These are phyloP conservation scores for Isichthys henryi DNA, from an alignment of 2,113 vertebrate genomes.

Conservation along the genomic window DNA sequence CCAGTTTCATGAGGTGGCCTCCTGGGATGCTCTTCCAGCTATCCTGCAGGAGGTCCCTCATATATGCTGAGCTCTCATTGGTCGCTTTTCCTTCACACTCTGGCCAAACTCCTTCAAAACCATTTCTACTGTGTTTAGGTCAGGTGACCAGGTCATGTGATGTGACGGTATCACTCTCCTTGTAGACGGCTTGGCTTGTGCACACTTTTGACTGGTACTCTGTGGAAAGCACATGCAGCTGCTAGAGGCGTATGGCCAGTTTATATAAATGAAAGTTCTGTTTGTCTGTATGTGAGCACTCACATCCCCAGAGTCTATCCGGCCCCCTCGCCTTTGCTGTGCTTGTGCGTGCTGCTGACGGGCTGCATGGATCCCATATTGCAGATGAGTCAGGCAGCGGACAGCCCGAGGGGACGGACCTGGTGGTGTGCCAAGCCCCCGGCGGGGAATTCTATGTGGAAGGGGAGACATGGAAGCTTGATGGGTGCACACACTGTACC, in stretches of 20 bases:
- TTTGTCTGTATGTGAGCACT: conserved; percentile 7
- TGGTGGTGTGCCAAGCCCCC: conserved; percentile 65
- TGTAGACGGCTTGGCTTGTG: not conserved
- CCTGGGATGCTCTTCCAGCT: not conserved
- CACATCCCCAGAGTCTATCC: not conserved
- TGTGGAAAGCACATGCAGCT: conserved; percentile 44
- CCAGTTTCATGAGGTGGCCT: not conserved
- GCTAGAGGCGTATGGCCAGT: conserved; percentile 22
- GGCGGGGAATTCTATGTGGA: conserved; percentile 67
- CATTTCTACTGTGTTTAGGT: not conserved
- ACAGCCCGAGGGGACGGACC: conserved; percentile 59
- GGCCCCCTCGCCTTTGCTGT: not conserved
- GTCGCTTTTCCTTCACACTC: not conserved
- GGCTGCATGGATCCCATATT: not conserved
- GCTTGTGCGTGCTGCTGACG: not conserved
- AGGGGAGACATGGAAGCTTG: conserved; percentile 71
- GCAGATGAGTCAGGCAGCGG: conserved; percentile 69
- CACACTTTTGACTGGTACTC: conserved; percentile 14
- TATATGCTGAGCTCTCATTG: not conserved
- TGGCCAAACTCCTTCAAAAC: not conserved
- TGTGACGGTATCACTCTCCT: not conserved
- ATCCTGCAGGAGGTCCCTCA: not conserved
- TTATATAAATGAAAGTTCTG: not conserved
- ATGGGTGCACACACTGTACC: conserved; percentile 67
- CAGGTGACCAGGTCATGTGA: not conserved